Evolutionary conservation across 2,113 vertebrate genomes (phyloP), one percentile per base, ranked within the genome.

Genomic region (Scolopax mira): DNA sequence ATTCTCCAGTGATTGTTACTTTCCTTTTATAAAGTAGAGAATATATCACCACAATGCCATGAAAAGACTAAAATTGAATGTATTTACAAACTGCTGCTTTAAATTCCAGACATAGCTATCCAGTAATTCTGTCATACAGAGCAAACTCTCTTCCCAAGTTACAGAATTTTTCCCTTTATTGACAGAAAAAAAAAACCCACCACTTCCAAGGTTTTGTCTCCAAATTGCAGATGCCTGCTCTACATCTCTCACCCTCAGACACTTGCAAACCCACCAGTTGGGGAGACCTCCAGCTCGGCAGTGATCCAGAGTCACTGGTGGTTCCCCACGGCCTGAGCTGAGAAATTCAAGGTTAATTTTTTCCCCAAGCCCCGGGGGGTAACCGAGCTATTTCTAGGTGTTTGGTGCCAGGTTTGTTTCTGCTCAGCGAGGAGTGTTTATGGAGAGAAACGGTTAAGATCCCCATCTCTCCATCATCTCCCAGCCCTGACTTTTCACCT

Each of bases 401-500:
- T 6, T 37, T 21, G 54, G 25, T 3, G 27, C 31, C 69, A 42
- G 48, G 24, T 23, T 77, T 65, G 37, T 31, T 51, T 13, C 66
- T 65, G 54, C 3, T 61, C 30, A 62, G 51, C 2, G 8, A 88
- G 58, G 23, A 33, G 1, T 11, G 49, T 13, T 62, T 8, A 27
- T 7, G 62, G 48, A 62, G 39, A 88, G 60, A 72, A 92, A 79
- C 3, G 7, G 81, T 55, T 49, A 52, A 57, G 1, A 77, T 51
- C 42, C 3, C 57, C 66, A 65, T 42, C 39, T 66, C 78, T 60
- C 58, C 58, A 60, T 35, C n/a, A 35, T 39, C 60, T 61, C 35
- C 35, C 84, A 54, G 86, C 69, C 78, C 83, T 94, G 95, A 92
- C 88, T 90, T 86, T 92, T 75, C 82, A 80, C 94, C 95, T 79